Base-by-base conservation (phyloP, 1,140 invertebrate species). In the Rhagoletis zephyria region DNA sequence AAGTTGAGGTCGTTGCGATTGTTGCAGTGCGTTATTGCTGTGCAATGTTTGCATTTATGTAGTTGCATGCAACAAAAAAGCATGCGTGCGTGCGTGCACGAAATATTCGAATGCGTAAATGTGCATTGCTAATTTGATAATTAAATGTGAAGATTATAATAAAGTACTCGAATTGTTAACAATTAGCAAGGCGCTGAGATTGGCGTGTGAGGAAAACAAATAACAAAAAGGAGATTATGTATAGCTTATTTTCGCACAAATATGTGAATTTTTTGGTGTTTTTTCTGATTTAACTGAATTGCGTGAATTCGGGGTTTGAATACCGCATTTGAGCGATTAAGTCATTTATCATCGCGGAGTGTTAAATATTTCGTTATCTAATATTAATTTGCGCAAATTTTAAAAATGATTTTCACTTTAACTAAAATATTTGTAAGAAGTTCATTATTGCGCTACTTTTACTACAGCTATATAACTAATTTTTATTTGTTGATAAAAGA, bases 91-190 rank as follows among this genome's bases (percentile, higher is more conserved):
- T 77, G 70, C 45, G 45, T 59, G 74, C n/a, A 6, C 14, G 48
- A 56, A 81, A 81, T 64, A 67, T 30, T 81, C 45, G 12, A 16
- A 74, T 45, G 48, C 14, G n/a, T 30, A 56, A 81, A 81, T 19
- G 74, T 81, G 74, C 45, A 48, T 81, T 10, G 56, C 56, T 81
- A 56, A 81, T 81, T 59, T 81, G n/a, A 48, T 81, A 51, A 81
- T 56, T 56, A n/a, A 81, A 81, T 81, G 14, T 56, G 74, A 2
- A 56, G 51, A 56, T 56, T 56, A 7, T 56, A 56, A 5, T 10
- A 56, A 5, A 4, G 30, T 67, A 4, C 30, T 30, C 30, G 30
- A 30, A 30, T 19, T 30, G 64, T 56, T 81, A 56, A 7, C 12
- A 81, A 81, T 59, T 81, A 51, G 16, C n/a, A 42, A 64, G 12